Conservation (phyloP, 1,140 invertebrate species). For the Nautilus pompilius region DNA sequence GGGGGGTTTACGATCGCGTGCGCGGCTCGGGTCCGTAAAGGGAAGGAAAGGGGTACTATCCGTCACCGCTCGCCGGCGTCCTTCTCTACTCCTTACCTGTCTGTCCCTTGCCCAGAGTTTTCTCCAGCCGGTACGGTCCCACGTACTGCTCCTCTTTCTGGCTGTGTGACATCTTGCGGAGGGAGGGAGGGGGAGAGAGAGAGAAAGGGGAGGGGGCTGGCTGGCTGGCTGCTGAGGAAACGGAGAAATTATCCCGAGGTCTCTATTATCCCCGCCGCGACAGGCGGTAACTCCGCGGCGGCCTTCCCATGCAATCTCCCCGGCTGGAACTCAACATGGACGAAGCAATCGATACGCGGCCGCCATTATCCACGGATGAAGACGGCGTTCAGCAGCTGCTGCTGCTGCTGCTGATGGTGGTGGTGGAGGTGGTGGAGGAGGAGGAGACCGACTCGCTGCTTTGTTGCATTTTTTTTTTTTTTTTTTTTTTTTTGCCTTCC, state of each 20-base stretch:
- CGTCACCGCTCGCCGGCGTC: no score
- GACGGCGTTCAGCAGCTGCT: not conserved
- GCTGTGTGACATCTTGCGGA: slow-evolving; percentile 24
- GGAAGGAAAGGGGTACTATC: no score
- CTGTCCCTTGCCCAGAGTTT: slow-evolving; percentile 98
- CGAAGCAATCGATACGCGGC: not conserved
- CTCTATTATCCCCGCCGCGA: no score
- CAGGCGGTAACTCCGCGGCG: not conserved
- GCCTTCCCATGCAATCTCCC: not conserved
- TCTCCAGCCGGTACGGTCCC: slow-evolving; percentile 96
- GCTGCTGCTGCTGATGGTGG: not conserved
- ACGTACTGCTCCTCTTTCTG: slow-evolving; percentile 74
- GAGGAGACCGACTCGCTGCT: not conserved
- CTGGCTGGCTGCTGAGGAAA: no score
- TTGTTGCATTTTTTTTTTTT: not conserved
- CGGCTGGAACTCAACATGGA: not conserved
- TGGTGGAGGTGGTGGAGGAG: not conserved
- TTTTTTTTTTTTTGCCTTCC: no score
- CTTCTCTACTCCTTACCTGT: no score
- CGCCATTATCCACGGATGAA: not conserved
- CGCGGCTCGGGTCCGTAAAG: no score
- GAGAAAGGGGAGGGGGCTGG: not conserved
- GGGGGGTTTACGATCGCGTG: no score
- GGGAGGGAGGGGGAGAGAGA: not conserved
- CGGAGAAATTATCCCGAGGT: no score